Evolutionary conservation across 2,113 vertebrate species (phyloP).

Genomic region (Numenius arquata): DNA sequence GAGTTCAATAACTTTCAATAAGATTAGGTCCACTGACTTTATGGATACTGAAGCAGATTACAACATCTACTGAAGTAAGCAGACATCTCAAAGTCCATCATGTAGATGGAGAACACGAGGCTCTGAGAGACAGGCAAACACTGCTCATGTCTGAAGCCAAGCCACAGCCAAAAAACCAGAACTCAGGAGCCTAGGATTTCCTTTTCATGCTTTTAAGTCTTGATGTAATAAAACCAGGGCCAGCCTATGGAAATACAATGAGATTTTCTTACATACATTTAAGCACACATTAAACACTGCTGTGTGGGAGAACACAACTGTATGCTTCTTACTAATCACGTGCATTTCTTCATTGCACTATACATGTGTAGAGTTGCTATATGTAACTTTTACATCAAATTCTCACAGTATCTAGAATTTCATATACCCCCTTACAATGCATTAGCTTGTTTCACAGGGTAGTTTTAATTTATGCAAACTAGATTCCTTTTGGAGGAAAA

Average conservation of each 20-base stretch:
- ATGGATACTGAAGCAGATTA: neutral
- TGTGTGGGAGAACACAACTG: neutral
- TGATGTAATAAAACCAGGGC: neutral
- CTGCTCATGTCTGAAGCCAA: neutral
- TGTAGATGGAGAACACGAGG: neutral
- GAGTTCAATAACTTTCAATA: neutral
- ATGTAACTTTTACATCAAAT: neutral
- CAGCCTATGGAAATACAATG: neutral
- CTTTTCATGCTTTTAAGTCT: neutral
- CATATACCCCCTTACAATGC: neutral
- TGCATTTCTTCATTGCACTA: neutral
- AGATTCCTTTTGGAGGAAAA: neutral
- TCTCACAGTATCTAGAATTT: neutral
- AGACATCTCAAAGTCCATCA: neutral
- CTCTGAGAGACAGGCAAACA: neutral
- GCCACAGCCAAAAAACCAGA: neutral
- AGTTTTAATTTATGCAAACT: neutral
- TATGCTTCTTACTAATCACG: neutral
- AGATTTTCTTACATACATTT: neutral
- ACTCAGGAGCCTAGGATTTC: neutral
- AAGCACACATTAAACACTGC: neutral
- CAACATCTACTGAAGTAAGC: neutral
- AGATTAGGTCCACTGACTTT: neutral
- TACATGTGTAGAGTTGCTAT: neutral
- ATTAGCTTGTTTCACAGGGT: neutral